These are phyloP conservation scores for Palythoa heliodiscus DNA, from an alignment of 92 coral and sea anemone species.

Conservation along the genomic window DNA sequence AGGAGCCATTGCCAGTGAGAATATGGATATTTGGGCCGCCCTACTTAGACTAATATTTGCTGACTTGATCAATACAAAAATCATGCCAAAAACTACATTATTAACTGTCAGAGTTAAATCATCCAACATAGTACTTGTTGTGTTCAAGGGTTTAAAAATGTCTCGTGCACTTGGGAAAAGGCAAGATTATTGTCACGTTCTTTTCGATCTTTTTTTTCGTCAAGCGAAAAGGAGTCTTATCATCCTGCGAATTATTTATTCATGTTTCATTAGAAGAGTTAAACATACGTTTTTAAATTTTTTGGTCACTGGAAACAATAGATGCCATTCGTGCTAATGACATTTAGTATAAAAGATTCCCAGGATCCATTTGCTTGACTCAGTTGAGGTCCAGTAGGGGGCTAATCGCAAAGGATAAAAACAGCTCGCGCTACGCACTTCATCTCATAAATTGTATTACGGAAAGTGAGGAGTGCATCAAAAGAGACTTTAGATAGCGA, in stretches of 20 bases:
- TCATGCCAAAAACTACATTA: conserved; percentile 40
- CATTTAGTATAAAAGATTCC: conserved; percentile 36
- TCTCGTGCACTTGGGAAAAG: conserved; percentile 13
- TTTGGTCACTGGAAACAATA: conserved; percentile 50
- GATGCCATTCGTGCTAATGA: conserved; percentile 58
- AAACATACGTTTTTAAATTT: neutral
- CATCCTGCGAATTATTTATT: neutral
- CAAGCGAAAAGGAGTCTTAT: neutral
- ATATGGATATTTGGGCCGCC: conserved; percentile 2
- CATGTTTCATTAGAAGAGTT: neutral
- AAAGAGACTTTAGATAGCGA: neutral
- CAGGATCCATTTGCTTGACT: conserved; percentile 30
- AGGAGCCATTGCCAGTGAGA: neutral
- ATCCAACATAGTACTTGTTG: conserved; percentile 40
- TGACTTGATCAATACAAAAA: conserved; percentile 31
- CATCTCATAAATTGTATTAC: neutral
- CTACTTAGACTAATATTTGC: conserved; percentile 37
- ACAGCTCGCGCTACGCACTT: neutral
- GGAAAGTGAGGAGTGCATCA: conserved; percentile 23
- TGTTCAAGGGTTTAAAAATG: conserved; percentile 30
- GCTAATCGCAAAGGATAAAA: conserved; percentile 42
- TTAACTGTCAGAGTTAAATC: conserved; percentile 35
- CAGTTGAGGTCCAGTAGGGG: conserved; percentile 30
- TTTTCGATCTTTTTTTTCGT: neutral
- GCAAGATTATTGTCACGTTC: conserved; percentile 14